A percentile compares a stretch with the other conserved stretches of the same genome.
phyloP scores from a whole-genome alignment of 2,888 invertebrate species.

The Punctoribates punctum region DNA sequence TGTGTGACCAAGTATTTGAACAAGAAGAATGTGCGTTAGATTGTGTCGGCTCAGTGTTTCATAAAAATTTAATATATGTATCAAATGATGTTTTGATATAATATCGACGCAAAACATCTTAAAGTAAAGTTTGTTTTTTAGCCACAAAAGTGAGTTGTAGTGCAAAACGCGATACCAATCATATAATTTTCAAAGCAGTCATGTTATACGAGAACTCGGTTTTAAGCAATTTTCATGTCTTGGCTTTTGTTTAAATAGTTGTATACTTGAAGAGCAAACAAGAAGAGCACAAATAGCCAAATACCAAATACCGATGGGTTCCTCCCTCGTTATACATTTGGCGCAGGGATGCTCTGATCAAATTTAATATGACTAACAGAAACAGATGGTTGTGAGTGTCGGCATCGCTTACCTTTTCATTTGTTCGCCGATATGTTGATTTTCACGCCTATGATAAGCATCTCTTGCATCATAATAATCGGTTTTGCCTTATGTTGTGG shows the following conservation, averaged over 20 bases:
- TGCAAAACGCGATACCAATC: neutral
- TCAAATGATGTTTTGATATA: slow-evolving; percentile 20
- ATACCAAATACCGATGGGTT: slow-evolving; percentile 22
- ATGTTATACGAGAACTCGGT: neutral
- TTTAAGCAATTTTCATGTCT: slow-evolving; percentile 13
- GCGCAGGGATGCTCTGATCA: slow-evolving; percentile 38
- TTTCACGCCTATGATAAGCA: slow-evolving; percentile 48
- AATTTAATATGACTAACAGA: slow-evolving; percentile 47
- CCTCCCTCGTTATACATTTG: slow-evolving; percentile 16
- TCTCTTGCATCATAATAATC: slow-evolving; percentile 46
- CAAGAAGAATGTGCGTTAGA: slow-evolving; percentile 3
- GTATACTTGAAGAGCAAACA: slow-evolving; percentile 25
- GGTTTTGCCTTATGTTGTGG: slow-evolving; percentile 29
- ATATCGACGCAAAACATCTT: slow-evolving; percentile 14
- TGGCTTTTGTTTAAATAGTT: slow-evolving; percentile 23
- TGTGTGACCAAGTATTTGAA: neutral
- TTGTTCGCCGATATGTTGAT: slow-evolving; percentile 48
- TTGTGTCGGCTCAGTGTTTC: neutral
- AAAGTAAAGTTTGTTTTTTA: slow-evolving; percentile 11
- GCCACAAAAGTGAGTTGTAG: slow-evolving; percentile 16
- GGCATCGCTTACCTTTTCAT: slow-evolving; percentile 47
- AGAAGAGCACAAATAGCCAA: neutral
- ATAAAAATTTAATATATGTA: slow-evolving; percentile 8
- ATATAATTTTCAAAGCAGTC: neutral
- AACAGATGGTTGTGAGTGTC: slow-evolving; percentile 44